Evolutionary conservation across 1,140 invertebrate genomes (phyloP).

Genomic region (Arctopsyche grandis): DNA sequence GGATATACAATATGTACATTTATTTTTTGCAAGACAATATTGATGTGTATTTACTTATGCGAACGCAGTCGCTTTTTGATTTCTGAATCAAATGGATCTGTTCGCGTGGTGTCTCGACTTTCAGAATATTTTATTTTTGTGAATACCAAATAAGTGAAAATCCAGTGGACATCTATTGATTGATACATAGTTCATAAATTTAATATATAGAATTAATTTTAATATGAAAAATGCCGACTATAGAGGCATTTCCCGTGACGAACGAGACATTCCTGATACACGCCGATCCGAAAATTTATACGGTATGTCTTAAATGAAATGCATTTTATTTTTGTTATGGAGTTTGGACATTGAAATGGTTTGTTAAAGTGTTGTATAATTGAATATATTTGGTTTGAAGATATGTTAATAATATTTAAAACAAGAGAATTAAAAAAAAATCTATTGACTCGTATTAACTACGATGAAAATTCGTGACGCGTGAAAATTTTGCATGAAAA

Average conservation of each 20-base stretch:
- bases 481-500: no score
- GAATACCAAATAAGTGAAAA: neutral
- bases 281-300: conserved; percentile 23
- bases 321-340: no score
- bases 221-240: conserved; percentile 18
- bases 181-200: neutral
- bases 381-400: no score
- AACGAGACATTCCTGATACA: neutral
- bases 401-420: no score
- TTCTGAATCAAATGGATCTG: conserved; percentile 24
- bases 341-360: no score
- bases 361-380: no score
- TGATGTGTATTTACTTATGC: conserved; percentile 23
- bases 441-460: no score
- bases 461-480: neutral
- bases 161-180: neutral
- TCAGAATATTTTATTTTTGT: neutral
- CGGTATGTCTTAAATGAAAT: conserved; percentile 19
- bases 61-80: conserved; percentile 33
- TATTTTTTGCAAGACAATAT: conserved; percentile 26
- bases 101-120: neutral
- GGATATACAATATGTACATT: neutral
- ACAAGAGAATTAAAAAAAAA: no score
- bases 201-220: neutral
- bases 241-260: neutral